These are phyloP conservation scores for Noctua janthe DNA, from an alignment of 2,888 invertebrate genomes.

Conservation along the genomic window DNA sequence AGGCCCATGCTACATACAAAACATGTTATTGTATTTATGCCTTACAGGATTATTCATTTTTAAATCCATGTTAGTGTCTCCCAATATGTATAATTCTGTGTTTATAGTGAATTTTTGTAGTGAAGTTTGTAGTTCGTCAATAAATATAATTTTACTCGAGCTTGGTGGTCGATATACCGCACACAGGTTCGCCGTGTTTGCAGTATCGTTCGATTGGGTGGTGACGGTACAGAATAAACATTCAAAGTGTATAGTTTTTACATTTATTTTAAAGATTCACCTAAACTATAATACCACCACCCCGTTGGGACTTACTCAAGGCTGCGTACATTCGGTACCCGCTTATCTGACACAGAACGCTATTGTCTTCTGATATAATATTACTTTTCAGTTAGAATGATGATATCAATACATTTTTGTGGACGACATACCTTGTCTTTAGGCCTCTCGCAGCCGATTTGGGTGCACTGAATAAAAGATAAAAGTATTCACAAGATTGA, in stretches of 20 bases:
- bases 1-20: too few species aligned
- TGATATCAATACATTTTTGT: too few species aligned
- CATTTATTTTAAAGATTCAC: too few species aligned
- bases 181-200: neutral
- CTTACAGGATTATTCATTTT: neutral
- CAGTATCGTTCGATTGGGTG: too few species aligned
- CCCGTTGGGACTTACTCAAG: too few species aligned
- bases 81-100: neutral
- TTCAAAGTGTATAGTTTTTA: too few species aligned
- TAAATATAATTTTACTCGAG: neutral
- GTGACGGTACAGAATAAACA: too few species aligned
- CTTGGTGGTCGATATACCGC: neutral
- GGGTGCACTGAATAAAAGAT: neutral
- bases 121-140: neutral
- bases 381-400: too few species aligned
- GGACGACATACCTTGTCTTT: neutral
- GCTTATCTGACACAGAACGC: too few species aligned
- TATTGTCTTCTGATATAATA: too few species aligned
- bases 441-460: neutral
- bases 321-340: too few species aligned
- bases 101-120: neutral
- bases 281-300: too few species aligned
- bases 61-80: constrained; percentile 1
- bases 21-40: neutral
- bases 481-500: neutral